phyloP scores from a whole-genome alignment of 2,113 vertebrate species.

The Campylorhamphus procurvoides region DNA sequence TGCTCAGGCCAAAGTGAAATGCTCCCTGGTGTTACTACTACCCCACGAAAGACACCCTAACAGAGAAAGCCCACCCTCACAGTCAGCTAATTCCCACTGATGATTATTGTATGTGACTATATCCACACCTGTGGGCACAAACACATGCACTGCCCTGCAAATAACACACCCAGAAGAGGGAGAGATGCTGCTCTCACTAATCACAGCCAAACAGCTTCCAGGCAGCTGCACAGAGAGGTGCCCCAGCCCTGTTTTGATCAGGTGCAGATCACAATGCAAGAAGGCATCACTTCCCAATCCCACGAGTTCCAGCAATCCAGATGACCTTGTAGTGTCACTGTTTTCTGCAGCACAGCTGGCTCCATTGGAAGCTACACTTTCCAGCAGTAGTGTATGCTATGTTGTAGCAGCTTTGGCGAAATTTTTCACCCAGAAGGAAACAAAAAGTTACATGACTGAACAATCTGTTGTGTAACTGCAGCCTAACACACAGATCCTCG shows the following conservation, averaged over 20 bases:
- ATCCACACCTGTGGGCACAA: background rate
- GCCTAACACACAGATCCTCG: background rate
- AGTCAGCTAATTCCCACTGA: background rate
- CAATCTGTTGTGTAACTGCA: background rate
- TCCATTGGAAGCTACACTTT: background rate
- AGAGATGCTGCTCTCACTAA: background rate
- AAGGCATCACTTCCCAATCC: background rate
- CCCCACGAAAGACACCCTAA: background rate
- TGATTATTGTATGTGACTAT: background rate
- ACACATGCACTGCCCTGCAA: background rate
- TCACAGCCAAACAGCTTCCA: background rate
- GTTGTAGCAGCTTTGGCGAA: conserved; percentile 27
- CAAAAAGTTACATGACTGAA: background rate
- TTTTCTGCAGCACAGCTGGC: conserved; percentile 45
- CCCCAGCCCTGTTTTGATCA: background rate
- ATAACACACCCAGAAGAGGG: background rate
- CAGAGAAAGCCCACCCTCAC: background rate
- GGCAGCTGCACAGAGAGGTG: background rate
- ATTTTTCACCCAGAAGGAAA: conserved; percentile 36
- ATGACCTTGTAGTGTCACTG: conserved; percentile 48
- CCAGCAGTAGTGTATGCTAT: conserved; percentile 38
- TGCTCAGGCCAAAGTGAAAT: background rate
- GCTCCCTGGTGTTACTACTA: background rate
- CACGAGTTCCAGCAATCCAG: background rate
- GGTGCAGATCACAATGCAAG: background rate